Evolutionary conservation across 2,888 invertebrate genomes (phyloP).

Genomic region (Alsophila aescularia): DNA sequence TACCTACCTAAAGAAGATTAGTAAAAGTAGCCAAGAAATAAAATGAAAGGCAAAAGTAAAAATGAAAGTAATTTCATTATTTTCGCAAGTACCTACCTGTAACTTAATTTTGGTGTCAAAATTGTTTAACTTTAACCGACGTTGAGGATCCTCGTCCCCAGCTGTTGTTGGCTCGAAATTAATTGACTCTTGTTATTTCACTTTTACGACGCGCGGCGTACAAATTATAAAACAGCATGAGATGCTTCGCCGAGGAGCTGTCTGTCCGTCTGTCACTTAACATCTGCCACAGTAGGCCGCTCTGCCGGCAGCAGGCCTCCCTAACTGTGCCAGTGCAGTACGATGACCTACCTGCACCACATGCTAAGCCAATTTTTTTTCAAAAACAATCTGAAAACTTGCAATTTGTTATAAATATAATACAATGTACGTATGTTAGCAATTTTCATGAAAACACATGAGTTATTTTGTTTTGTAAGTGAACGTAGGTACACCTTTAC

Average conservation of each 20-base stretch:
- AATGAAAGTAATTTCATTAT: too few relatives aligned
- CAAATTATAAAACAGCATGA: neutral
- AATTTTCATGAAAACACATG: too few relatives aligned
- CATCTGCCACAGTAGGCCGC: neutral
- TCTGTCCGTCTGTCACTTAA: constrained; percentile 13
- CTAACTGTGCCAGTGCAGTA: constrained; percentile 4
- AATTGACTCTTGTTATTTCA: neutral
- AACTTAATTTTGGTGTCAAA: neutral
- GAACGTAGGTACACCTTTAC: too few relatives aligned
- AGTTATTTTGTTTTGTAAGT: too few relatives aligned
- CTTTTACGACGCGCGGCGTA: neutral
- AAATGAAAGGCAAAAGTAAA: neutral
- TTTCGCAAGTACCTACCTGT: too few relatives aligned
- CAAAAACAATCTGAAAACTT: too few relatives aligned
- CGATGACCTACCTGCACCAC: constrained; percentile 8
- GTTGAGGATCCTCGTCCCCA: neutral
- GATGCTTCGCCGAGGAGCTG: neutral
- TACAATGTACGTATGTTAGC: too few relatives aligned
- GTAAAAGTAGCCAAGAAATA: too few relatives aligned
- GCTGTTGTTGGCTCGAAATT: constrained; percentile 2
- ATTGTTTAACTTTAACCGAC: neutral
- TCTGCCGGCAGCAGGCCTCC: neutral
- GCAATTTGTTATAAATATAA: too few relatives aligned
- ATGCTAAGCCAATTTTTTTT: too few relatives aligned
- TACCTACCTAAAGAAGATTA: too few relatives aligned